phyloP scores from a whole-genome alignment of 2,888 invertebrate genomes.

The Parnassius smintheus region DNA sequence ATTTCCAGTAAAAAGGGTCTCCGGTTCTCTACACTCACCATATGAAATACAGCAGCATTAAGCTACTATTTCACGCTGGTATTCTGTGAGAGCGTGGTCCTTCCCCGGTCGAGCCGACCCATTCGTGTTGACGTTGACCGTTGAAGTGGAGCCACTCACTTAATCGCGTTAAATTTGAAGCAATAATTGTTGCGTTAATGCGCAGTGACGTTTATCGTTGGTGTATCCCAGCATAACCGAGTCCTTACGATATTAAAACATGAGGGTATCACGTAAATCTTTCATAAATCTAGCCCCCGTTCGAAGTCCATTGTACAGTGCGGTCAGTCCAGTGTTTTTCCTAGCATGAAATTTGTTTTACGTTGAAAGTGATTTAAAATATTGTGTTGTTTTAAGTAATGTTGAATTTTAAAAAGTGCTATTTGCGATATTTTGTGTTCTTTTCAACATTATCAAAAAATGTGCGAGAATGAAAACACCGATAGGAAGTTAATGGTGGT shows the following conservation, averaged over 20 bases:
- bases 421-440: conserved; percentile 22
- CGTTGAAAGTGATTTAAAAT: conserved; percentile 32
- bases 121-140: too few species aligned
- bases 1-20: too few species aligned
- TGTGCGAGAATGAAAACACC: conserved; percentile 37
- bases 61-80: too few species aligned
- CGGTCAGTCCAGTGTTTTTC: conserved; percentile 16
- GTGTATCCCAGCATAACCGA: not conserved
- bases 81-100: too few species aligned
- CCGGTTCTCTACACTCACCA: too few species aligned
- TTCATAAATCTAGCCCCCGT: not conserved
- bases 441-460: conserved; percentile 33
- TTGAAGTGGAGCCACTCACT: too few species aligned
- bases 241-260: not conserved
- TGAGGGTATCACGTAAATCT: not conserved
- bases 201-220: too few species aligned
- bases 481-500: conserved; percentile 19
- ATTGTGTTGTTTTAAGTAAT: conserved; percentile 14
- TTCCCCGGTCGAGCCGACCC: too few species aligned
- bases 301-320: not conserved
- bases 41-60: too few species aligned
- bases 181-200: too few species aligned
- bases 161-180: too few species aligned
- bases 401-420: not conserved
- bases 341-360: conserved; percentile 35